Conservation (phyloP, 2,113 vertebrate species). For the Seriola rivoliana region DNA sequence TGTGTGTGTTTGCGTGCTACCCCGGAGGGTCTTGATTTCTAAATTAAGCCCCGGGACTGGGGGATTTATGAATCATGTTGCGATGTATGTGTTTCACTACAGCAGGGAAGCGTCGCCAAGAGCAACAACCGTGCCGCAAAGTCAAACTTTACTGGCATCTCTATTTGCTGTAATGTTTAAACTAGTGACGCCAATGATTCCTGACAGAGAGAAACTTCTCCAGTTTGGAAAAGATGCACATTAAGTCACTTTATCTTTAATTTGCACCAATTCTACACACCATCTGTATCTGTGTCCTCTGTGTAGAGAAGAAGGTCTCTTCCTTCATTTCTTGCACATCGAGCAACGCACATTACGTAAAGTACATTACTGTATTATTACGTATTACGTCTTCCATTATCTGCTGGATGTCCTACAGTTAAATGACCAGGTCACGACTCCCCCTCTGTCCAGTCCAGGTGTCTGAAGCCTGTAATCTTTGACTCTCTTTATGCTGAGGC, state of each 20-base stretch:
- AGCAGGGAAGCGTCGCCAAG: slow-evolving; percentile 20
- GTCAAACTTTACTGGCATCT: neutral
- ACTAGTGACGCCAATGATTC: slow-evolving; percentile 17
- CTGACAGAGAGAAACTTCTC: slow-evolving; percentile 3
- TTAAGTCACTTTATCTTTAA: neutral
- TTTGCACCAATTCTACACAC: neutral
- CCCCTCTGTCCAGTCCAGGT: too few relatives aligned
- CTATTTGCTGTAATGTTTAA: slow-evolving; percentile 35
- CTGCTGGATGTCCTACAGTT: too few relatives aligned
- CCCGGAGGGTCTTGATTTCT: slow-evolving; percentile 20
- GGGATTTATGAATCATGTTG: slow-evolving; percentile 1
- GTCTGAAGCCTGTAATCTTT: too few relatives aligned
- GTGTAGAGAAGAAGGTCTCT: neutral
- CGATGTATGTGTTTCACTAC: slow-evolving; percentile 1
- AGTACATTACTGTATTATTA: too few relatives aligned
- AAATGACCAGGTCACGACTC: too few relatives aligned
- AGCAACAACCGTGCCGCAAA: neutral
- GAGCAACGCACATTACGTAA: too few relatives aligned
- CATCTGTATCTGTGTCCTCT: neutral
- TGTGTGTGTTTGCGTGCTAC: slow-evolving; percentile 11
- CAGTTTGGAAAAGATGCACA: slow-evolving; percentile 15
- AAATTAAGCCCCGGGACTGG: slow-evolving; percentile 21
- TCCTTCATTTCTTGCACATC: neutral
- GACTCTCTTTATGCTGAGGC: too few relatives aligned
- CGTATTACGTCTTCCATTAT: too few relatives aligned